Percentiles rank a stretch among this genome's conserved stretches.
These are phyloP conservation scores for Macquaria australasica DNA, from an alignment of 2,113 vertebrate genomes.

Conservation along the genomic window DNA sequence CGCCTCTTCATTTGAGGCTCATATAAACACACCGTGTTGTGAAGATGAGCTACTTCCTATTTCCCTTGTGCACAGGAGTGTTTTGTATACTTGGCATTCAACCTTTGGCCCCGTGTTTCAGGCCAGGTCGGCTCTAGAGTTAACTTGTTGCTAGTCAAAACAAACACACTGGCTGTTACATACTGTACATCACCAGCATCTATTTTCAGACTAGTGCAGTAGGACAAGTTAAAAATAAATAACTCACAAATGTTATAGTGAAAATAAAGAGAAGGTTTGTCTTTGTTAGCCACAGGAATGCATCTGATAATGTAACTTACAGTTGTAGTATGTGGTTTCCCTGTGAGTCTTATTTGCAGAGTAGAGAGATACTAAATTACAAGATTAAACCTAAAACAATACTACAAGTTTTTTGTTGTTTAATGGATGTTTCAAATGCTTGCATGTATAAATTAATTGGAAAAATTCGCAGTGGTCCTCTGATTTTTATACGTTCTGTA, in stretches of 20 bases:
- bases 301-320: constrained; percentile 2
- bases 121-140: constrained; percentile 19
- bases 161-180: constrained; percentile 59
- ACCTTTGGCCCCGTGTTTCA: constrained; percentile 35
- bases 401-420: not conserved
- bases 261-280: constrained; percentile 43
- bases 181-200: constrained; percentile 9
- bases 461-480: not conserved
- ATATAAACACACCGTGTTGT: constrained; percentile 17
- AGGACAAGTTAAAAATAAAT: constrained; percentile 69
- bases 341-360: not conserved
- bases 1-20: constrained; percentile 11
- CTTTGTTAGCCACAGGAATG: constrained; percentile 26
- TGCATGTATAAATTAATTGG: not conserved
- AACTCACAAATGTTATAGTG: constrained; percentile 39
- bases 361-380: not conserved
- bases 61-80: constrained; percentile 6
- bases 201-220: constrained; percentile 60
- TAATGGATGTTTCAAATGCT: not conserved
- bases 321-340: not conserved
- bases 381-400: not conserved
- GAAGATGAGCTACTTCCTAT: constrained; percentile 24
- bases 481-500: not conserved
- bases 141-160: constrained; percentile 65
- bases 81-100: constrained; percentile 14